A percentile compares a stretch with the other conserved stretches of the same genome.
These are phyloP conservation scores for Pseudoips prasinana DNA, from an alignment of 2,888 invertebrate species.

Conservation along the genomic window DNA sequence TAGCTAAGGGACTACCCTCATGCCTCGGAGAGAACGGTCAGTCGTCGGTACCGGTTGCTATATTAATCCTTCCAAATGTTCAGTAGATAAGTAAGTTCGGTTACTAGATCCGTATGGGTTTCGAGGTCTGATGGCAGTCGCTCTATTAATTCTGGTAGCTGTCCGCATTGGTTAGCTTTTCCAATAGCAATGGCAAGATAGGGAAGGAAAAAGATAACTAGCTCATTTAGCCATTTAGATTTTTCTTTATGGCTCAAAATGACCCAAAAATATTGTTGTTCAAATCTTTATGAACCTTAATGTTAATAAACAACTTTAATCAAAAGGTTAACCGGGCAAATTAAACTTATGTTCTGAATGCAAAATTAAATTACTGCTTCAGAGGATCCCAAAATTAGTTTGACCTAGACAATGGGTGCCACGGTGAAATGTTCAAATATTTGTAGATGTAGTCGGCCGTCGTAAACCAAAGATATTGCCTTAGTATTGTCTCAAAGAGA, in stretches of 20 bases:
- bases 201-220: too few species aligned
- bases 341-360: constrained; percentile 60
- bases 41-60: too few species aligned
- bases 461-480: constrained; percentile 76
- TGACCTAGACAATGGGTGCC: constrained; percentile 72
- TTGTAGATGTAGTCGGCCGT: constrained; percentile 66
- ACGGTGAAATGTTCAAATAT: constrained; percentile 67
- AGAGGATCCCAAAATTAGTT: constrained; percentile 70
- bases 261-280: background rate
- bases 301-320: constrained; percentile 46
- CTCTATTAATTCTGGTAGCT: too few species aligned
- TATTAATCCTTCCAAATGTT: too few species aligned
- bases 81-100: too few species aligned
- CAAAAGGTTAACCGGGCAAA: constrained; percentile 51
- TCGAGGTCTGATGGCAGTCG: too few species aligned
- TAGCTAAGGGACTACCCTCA: too few species aligned
- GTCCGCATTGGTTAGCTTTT: too few species aligned
- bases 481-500: constrained; percentile 74
- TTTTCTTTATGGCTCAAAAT: background rate
- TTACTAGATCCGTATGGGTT: too few species aligned
- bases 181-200: too few species aligned
- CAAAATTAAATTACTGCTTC: constrained; percentile 68
- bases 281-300: too few species aligned
- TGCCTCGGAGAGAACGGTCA: too few species aligned
- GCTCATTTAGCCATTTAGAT: background rate